Conservation (phyloP, 64 coral and sea anemone genomes). For the Acropora yongei region DNA sequence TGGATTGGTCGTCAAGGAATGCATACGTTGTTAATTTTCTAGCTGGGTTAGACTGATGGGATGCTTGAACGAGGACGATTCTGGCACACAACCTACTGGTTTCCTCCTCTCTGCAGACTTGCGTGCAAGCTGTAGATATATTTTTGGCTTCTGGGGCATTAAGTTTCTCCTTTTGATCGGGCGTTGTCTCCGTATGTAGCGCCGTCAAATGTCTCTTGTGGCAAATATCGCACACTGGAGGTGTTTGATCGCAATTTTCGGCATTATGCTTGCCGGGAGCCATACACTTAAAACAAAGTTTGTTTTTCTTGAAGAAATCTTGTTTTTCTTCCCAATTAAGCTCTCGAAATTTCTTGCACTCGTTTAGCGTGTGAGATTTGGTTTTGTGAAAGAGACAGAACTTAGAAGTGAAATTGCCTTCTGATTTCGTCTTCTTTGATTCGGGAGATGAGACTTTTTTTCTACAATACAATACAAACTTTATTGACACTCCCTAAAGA, state of each 20-base stretch:
- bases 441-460: not conserved
- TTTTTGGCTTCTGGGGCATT: not conserved
- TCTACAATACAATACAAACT: no score
- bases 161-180: not conserved
- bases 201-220: slow-evolving; percentile 59
- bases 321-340: slow-evolving; percentile 9
- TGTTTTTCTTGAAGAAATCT: slow-evolving; percentile 60
- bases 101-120: slow-evolving; percentile 71
- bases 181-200: slow-evolving; percentile 27
- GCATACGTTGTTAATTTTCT: slow-evolving; percentile 56
- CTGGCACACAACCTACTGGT: slow-evolving; percentile 52
- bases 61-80: slow-evolving; percentile 63
- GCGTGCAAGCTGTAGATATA: slow-evolving; percentile 40
- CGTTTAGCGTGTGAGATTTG: slow-evolving; percentile 52
- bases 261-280: slow-evolving; percentile 29
- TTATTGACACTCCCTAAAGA: no score
- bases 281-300: slow-evolving; percentile 66
- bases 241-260: slow-evolving; percentile 21
- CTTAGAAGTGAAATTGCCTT: slow-evolving; percentile 8
- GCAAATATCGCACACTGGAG: slow-evolving; percentile 51
- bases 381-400: slow-evolving; percentile 62
- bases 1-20: slow-evolving; percentile 78
- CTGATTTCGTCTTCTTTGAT: not conserved
- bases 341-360: slow-evolving; percentile 69
- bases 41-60: slow-evolving; percentile 48